A percentile compares a stretch with the other conserved stretches of the same genome.
phyloP scores from a whole-genome alignment of 2,797 vertebrate species.

The Rhodeus uyekii region DNA sequence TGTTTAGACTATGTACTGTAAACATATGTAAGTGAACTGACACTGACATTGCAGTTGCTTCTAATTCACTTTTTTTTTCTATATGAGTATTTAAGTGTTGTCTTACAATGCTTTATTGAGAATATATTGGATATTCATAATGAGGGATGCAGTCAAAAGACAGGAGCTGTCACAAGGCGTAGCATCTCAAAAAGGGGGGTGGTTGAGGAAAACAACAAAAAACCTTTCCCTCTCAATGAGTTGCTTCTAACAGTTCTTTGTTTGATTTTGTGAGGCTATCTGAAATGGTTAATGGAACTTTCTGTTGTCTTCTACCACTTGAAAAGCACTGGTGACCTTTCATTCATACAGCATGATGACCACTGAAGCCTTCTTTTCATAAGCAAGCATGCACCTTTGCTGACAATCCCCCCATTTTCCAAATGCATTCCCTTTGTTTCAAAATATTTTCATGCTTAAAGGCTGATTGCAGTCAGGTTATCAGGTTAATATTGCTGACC shows the following conservation, averaged over 20 bases:
- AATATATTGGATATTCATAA: slow-evolving; percentile 51
- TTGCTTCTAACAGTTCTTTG: slow-evolving; percentile 36
- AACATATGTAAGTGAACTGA: background rate
- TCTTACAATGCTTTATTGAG: too few species aligned
- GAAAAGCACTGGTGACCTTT: slow-evolving; percentile 53
- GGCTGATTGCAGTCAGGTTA: slow-evolving; percentile 42
- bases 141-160: slow-evolving; percentile 48
- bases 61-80: slow-evolving; percentile 19
- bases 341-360: slow-evolving; percentile 37
- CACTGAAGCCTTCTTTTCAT: slow-evolving; percentile 27
- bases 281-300: slow-evolving; percentile 52
- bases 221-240: slow-evolving; percentile 28
- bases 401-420: slow-evolving; percentile 5
- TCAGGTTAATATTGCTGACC: slow-evolving; percentile 34
- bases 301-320: slow-evolving; percentile 13
- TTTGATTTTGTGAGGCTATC: slow-evolving; percentile 50
- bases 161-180: slow-evolving; percentile 45
- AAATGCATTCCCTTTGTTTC: slow-evolving; percentile 29
- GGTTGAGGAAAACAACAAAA: background rate
- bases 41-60: slow-evolving; percentile 10
- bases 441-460: slow-evolving; percentile 45
- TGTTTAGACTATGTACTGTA: background rate
- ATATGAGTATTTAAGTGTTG: slow-evolving; percentile 24
- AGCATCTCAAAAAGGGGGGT: slow-evolving; percentile 34
- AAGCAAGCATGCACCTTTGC: slow-evolving; percentile 35